Evolutionary conservation across 2,113 vertebrate genomes (phyloP), one percentile per base, ranked within the genome.

Genomic region (Speoplatyrhinus poulsoni): DNA sequence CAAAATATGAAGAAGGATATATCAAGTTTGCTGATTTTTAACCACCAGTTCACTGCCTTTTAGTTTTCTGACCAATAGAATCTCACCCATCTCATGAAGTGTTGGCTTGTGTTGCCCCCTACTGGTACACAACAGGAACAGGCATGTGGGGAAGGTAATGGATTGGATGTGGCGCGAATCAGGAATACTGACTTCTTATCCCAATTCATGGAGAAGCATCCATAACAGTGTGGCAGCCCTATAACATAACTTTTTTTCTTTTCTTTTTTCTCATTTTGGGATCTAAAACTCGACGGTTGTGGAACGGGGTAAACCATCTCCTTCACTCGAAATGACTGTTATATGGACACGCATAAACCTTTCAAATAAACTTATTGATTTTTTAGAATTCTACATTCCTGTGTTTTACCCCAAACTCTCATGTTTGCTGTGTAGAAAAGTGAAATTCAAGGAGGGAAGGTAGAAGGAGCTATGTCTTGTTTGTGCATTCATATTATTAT

Each of bases 311-410:
- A 77, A 75, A 87, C 67, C 75, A 80, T 82, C 87, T 77, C 75
- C 79, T 87, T 88, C 83, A 80, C 85, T 82, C 83, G 3, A 80
- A 86, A 82, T 87, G 91, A 88, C 90, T 91, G 89, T 92, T 88
- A 85, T 62, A 91, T 72, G 89, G 90, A 92, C 88, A 89, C 2
- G 26, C 89, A 89, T 89, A 81, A 87, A 90, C 84, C 80, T 91
- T 85, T 85, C 74, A 85, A 83, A 87, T 66, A 67, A 84, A 82
- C 71, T 68, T 83, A 71, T 75, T 79, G 36, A 79, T 81, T 85
- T 90, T 85, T 90, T 41, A 84, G 78, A 87, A 88, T 83, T 90
- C 84, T 87, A 87, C 91, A 91, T 91, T 92, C 91, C 90, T 90
- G 68, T 77, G 74, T 90, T 90, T 89, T 82, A 85, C 82, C 85